Conservation (phyloP, 1,140 invertebrate genomes). For the Bombus affinis region DNA sequence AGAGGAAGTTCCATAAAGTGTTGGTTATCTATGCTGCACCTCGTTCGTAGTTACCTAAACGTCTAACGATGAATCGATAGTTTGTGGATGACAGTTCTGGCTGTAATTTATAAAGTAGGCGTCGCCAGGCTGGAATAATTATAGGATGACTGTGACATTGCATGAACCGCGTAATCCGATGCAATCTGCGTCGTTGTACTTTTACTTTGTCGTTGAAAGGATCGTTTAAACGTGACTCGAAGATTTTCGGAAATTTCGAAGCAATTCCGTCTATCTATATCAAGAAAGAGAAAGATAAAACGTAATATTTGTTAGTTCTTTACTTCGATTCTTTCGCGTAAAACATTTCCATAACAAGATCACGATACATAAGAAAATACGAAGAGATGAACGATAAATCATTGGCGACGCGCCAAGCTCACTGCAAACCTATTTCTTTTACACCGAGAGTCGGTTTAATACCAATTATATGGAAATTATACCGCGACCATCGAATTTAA, state of each 20-base stretch:
- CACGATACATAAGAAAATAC: not conserved
- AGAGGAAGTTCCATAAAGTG: not conserved
- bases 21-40: not conserved
- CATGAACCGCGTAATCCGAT: not conserved
- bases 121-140: constrained; percentile 45
- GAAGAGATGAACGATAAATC: constrained; percentile 22
- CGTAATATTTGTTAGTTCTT: not conserved
- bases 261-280: too few species aligned
- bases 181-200: not conserved
- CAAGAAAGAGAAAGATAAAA: not conserved
- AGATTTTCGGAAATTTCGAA: too few species aligned
- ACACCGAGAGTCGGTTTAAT: constrained; percentile 47
- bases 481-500: constrained; percentile 45
- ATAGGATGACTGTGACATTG: not conserved
- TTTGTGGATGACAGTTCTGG: constrained; percentile 29
- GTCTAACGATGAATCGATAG: constrained; percentile 37
- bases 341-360: not conserved
- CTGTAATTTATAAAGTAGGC: constrained; percentile 56
- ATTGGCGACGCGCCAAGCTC: constrained; percentile 24
- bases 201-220: not conserved
- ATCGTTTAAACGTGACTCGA: too few species aligned
- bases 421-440: not conserved
- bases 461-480: constrained; percentile 53
- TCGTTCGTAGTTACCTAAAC: not conserved
- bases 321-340: not conserved